Conservation (phyloP, 2,888 invertebrate genomes). For the Parnassius mnemosyne region DNA sequence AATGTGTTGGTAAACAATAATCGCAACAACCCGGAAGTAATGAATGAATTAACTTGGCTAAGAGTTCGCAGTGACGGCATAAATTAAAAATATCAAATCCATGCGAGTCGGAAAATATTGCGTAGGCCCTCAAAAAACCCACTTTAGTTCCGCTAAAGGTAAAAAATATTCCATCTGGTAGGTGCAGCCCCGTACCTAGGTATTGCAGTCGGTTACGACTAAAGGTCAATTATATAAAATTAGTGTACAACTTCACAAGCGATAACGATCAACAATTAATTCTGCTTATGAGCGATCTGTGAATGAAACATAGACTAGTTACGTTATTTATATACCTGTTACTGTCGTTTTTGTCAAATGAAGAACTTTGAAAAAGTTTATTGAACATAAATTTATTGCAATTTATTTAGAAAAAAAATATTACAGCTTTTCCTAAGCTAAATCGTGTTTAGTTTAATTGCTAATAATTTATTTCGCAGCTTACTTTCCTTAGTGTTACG, state of each 20-base stretch:
- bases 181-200: constrained; percentile 32
- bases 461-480: too few species aligned
- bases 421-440: too few species aligned
- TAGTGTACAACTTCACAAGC: constrained; percentile 9
- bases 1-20: not conserved
- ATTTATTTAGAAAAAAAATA: too few species aligned
- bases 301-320: constrained; percentile 5
- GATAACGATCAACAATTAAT: constrained; percentile 14
- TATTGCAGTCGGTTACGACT: constrained; percentile 22
- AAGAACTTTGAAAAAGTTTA: too few species aligned
- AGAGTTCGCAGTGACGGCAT: constrained; percentile 13
- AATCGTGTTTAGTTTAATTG: too few species aligned
- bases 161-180: constrained; percentile 31
- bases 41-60: constrained; percentile 12
- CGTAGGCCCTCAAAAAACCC: constrained; percentile 36
- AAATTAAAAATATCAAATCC: constrained; percentile 22
- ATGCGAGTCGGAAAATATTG: constrained; percentile 24
- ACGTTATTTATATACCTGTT: too few species aligned
- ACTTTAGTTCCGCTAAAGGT: constrained; percentile 36
- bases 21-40: constrained; percentile 21
- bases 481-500: too few species aligned
- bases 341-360: too few species aligned
- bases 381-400: too few species aligned
- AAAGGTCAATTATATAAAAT: constrained; percentile 20
- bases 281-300: constrained; percentile 6